Conservation (phyloP, 2,888 invertebrate genomes). For the Diaprepes abbreviatus region DNA sequence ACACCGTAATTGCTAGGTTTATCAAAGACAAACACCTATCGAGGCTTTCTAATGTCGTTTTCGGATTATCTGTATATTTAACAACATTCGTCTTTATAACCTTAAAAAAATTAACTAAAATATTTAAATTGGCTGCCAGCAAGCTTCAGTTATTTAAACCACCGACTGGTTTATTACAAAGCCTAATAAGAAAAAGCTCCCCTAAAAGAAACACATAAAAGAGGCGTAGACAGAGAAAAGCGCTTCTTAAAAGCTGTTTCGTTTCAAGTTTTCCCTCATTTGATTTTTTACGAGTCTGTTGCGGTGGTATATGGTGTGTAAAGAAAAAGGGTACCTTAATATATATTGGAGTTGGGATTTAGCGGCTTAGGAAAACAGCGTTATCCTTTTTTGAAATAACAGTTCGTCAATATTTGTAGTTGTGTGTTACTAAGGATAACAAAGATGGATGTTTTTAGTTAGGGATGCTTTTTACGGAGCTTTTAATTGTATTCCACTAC, state of each 20-base stretch:
- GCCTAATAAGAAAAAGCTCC: neutral
- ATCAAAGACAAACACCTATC: too few species aligned
- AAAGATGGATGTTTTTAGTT: too few species aligned
- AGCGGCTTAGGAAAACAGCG: neutral
- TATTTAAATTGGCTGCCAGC: neutral
- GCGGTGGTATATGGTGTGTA: constrained; percentile 1
- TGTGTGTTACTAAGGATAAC: too few species aligned
- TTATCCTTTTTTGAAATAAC: neutral
- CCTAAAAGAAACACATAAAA: constrained; percentile 3
- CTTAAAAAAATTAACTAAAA: too few species aligned
- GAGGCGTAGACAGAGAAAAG: neutral
- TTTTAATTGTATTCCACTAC: too few species aligned
- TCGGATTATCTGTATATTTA: too few species aligned
- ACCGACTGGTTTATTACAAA: neutral
- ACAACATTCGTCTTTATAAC: too few species aligned
- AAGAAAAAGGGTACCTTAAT: constrained; percentile 1
- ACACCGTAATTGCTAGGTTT: too few species aligned
- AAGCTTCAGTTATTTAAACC: neutral
- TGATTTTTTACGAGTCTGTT: constrained; percentile 3
- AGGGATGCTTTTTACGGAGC: too few species aligned
- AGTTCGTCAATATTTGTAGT: neutral
- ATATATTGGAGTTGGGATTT: neutral
- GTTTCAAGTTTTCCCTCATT: neutral
- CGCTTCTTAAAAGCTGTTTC: neutral
- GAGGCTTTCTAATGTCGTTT: too few species aligned